Base-by-base conservation (phyloP, 2,888 invertebrate genomes). In the Axea sp. region DNA sequence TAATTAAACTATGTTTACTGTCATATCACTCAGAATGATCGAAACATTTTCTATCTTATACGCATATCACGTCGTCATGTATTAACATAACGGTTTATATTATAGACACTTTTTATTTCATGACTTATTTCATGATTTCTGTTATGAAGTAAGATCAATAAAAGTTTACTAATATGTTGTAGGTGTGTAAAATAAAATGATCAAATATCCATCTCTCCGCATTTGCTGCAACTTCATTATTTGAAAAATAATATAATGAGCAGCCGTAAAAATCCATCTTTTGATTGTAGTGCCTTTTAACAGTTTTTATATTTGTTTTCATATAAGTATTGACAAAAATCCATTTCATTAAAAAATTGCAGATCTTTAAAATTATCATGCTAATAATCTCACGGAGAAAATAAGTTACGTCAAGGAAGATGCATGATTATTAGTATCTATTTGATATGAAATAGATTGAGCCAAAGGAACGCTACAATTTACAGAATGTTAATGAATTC, bases 221-320 rank as follows among this genome's bases (percentile, higher is more conserved):
- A 7, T 30, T 19, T 14, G 2, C 7, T 12, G 41, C 41, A 31
- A 31, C 11, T 41, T 41, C 43, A 51, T 43, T 41, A 37, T 5
- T 19, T 14, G 14, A 7, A 59, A 39, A 47, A 49, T 49, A 41
- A 37, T 9, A 15, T 15, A 33, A 49, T 43, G 41, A 59, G 49
- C 11, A 59, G 41, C 35, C 5, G 26, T 22, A 1, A 17, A 31
- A 14, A 17, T 31, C 11, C 14, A 43, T 31, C 11, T 67, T 67
- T 67, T 67, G 67, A 67, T 67, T 67, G 67, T 57, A 67, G 55
- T 55, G 67, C 55, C 47, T 57, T 67, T 31, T 65, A 65, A 65
- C 31, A 45, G 19, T 64, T 53, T 65, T 30, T 47, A 39, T 47
- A 55, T 37, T 33, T 41, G 17, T 11, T 31, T 43, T 15, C 4